These are phyloP conservation scores for Arge pagana DNA, from an alignment of 2,888 invertebrate species.

Conservation along the genomic window DNA sequence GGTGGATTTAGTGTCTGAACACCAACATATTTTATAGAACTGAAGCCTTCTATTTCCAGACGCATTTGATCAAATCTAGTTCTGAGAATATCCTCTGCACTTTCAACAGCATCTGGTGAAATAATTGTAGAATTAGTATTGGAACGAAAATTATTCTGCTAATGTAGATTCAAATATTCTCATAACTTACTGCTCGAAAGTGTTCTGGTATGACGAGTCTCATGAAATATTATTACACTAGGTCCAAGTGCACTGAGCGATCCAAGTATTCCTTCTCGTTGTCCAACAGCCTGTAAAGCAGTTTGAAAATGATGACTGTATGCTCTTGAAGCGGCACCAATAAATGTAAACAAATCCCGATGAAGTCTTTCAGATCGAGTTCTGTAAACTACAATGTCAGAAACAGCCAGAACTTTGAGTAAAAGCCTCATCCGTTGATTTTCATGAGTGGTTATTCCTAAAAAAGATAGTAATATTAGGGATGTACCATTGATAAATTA, in stretches of 20 bases:
- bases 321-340: conserved; percentile 76
- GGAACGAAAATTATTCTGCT: neutral
- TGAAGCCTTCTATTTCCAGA: conserved; percentile 72
- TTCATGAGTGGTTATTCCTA: conserved; percentile 61
- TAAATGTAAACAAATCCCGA: conserved; percentile 76
- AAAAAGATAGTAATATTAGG: neutral
- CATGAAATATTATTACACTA: conserved; percentile 78
- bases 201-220: conserved; percentile 74
- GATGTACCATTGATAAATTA: too few relatives aligned
- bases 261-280: conserved; percentile 53
- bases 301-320: conserved; percentile 74
- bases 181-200: conserved; percentile 64
- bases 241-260: conserved; percentile 69
- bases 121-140: conserved; percentile 15
- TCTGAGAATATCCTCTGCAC: conserved; percentile 67
- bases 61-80: conserved; percentile 67
- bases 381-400: conserved; percentile 78
- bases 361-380: conserved; percentile 77
- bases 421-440: conserved; percentile 71
- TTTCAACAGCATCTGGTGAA: conserved; percentile 63
- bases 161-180: conserved; percentile 20
- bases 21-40: conserved; percentile 72
- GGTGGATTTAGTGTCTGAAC: conserved; percentile 60
- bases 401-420: conserved; percentile 79
- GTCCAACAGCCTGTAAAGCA: conserved; percentile 59